Evolutionary conservation across 1,140 invertebrate species (phyloP).

Genomic region (Leptinotarsa texana): DNA sequence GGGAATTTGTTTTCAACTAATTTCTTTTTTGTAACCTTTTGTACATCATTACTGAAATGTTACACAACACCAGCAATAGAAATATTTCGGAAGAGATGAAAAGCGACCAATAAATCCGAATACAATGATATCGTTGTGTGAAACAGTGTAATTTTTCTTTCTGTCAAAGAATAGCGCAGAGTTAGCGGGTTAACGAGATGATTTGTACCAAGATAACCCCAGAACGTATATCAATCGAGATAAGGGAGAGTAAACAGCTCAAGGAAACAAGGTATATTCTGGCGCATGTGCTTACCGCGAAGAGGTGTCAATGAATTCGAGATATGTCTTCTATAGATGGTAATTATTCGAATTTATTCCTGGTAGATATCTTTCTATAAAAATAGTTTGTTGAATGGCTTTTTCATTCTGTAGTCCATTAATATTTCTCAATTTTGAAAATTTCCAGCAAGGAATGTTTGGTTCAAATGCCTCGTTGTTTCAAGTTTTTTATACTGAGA

Average conservation of each 20-base stretch:
- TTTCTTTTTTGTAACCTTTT: neutral
- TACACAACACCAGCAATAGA: neutral
- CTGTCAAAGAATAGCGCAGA: neutral
- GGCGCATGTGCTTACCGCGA: neutral
- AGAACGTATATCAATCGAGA: neutral
- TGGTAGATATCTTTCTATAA: too few species aligned
- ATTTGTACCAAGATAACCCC: constrained; percentile 15
- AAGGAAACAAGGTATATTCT: neutral
- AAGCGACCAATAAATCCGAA: constrained; percentile 5
- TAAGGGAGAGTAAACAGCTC: constrained; percentile 7
- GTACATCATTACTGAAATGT: neutral
- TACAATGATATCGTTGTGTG: neutral
- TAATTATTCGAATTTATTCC: too few species aligned
- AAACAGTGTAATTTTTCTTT: neutral
- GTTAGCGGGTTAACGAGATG: constrained; percentile 8
- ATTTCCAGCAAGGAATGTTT: too few species aligned
- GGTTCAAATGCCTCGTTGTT: too few species aligned
- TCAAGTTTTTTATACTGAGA: too few species aligned
- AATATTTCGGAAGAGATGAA: constrained; percentile 6
- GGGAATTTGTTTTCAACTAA: neutral
- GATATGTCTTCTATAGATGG: too few species aligned
- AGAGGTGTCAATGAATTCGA: neutral
- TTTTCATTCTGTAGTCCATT: too few species aligned
- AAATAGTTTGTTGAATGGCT: too few species aligned
- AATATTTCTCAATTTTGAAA: too few species aligned